These are phyloP conservation scores for Bos indicus DNA, from an alignment of 2,113 vertebrate genomes.

Conservation along the genomic window DNA sequence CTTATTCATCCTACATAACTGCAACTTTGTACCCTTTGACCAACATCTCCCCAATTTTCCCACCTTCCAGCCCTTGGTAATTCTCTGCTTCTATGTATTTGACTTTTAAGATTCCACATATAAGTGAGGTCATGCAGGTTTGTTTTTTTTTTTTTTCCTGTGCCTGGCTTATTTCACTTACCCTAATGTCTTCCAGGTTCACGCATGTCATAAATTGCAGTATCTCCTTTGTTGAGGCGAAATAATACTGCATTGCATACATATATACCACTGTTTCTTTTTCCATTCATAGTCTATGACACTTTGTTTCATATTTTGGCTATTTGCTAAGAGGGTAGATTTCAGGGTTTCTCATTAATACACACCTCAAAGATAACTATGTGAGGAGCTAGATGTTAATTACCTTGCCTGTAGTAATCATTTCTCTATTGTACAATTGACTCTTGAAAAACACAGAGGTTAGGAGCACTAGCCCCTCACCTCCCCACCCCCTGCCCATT, in stretches of 20 bases:
- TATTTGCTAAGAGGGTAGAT: background rate
- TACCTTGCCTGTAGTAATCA: background rate
- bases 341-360: background rate
- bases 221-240: background rate
- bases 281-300: background rate
- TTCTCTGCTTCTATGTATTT: background rate
- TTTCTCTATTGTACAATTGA: background rate
- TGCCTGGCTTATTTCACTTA: background rate
- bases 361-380: background rate
- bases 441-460: background rate
- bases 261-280: background rate
- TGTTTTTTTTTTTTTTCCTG: background rate
- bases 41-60: background rate
- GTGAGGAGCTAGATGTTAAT: background rate
- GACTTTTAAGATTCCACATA: background rate
- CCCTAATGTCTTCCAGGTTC: background rate
- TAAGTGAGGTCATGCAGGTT: too few relatives aligned
- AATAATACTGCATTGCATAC: background rate
- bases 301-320: background rate
- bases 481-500: fast-evolving
- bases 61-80: background rate
- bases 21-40: background rate
- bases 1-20: background rate
- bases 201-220: background rate
- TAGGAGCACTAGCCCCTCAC: background rate